Evolutionary conservation across 2,888 invertebrate genomes (phyloP), one percentile per base, ranked within the genome.

Genomic region (Romanomermis culicivorax): DNA sequence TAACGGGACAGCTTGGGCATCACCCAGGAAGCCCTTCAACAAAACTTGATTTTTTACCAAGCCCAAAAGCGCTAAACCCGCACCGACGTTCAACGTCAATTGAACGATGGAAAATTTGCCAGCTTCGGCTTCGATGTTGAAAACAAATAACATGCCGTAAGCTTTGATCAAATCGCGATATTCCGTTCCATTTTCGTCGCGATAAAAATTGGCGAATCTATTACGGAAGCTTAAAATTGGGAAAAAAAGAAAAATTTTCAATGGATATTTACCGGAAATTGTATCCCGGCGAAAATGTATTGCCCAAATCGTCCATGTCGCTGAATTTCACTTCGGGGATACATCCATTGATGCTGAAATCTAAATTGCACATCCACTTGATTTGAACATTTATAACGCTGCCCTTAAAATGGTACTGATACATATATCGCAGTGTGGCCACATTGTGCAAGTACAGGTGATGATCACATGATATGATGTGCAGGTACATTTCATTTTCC

Each of bases 321-420:
- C 66, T 61, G 61, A 75, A 75, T 1, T 63, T 64, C 60, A 75
- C 75, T 42, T 62, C 61, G 1, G 75, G 75, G 42, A 65, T 59
- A 60, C 75, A 75, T 20, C 70, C 62, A 4, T 68, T 62, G 26
- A 64, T 61, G 53, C 66, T 63, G 55, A 64, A 64, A 60, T 75
- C 75, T 27, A 75, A 62, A 60, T 75, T 69, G 64, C 75, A 75
- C 53, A 72, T 65, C 75, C 75, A 75, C 56, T 68, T 58, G 25
- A 75, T 73, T 24, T 64, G 61, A 7, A 75, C 66, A 29, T 69
- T 67, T 49, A 76, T 68, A 17, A 75, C 72, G 42, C 71, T 74
- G 53, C 74, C 71, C 71, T 72, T 59, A 1, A 60, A 50, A 14
- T 29, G 49, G 17, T n/a, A n/a, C n/a, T n/a, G n/a, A n/a, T n/a